Evolutionary conservation across 2,888 invertebrate genomes (phyloP).

Genomic region (Agrypnus murinus): DNA sequence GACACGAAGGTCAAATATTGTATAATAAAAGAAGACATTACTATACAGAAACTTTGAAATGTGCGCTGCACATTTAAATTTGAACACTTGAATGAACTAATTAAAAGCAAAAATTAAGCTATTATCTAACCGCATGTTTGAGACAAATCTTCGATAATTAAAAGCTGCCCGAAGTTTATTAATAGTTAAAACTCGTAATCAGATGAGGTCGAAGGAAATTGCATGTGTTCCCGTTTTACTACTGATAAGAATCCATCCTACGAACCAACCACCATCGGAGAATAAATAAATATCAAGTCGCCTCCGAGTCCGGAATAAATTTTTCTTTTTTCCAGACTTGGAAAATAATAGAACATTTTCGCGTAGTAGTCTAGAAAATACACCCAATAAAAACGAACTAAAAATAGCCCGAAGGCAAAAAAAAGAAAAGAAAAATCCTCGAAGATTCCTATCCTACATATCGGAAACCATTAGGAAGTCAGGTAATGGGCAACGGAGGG

Average conservation of each 20-base stretch:
- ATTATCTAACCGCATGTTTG: slow-evolving; percentile 28
- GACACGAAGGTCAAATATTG: slow-evolving; percentile 17
- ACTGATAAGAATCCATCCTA: slow-evolving; percentile 11
- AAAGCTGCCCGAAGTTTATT: slow-evolving; percentile 9
- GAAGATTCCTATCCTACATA: slow-evolving; percentile 33
- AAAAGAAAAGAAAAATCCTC: slow-evolving; percentile 19
- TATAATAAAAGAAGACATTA: too few relatives aligned
- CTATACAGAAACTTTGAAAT: too few relatives aligned
- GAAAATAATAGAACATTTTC: slow-evolving; percentile 13
- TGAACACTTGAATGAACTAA: too few relatives aligned
- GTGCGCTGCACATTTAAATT: too few relatives aligned
- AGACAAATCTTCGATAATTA: slow-evolving; percentile 25
- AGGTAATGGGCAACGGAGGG: slow-evolving; percentile 30
- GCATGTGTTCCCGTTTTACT: slow-evolving; percentile 10
- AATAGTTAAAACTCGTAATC: neutral
- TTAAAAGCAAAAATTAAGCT: too few relatives aligned
- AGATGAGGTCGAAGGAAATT: slow-evolving; percentile 29
- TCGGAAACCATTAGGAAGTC: slow-evolving; percentile 38
- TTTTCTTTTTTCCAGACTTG: slow-evolving; percentile 3
- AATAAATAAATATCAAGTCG: slow-evolving; percentile 9
- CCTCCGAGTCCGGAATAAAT: neutral
- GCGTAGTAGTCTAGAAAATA: neutral
- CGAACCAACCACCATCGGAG: too few relatives aligned
- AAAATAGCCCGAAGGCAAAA: slow-evolving; percentile 23
- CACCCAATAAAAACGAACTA: slow-evolving; percentile 19